A percentile compares a stretch with the other conserved stretches of the same genome.
These are phyloP conservation scores for Brachirus orientalis DNA, from an alignment of 2,113 vertebrate genomes.

Conservation along the genomic window DNA sequence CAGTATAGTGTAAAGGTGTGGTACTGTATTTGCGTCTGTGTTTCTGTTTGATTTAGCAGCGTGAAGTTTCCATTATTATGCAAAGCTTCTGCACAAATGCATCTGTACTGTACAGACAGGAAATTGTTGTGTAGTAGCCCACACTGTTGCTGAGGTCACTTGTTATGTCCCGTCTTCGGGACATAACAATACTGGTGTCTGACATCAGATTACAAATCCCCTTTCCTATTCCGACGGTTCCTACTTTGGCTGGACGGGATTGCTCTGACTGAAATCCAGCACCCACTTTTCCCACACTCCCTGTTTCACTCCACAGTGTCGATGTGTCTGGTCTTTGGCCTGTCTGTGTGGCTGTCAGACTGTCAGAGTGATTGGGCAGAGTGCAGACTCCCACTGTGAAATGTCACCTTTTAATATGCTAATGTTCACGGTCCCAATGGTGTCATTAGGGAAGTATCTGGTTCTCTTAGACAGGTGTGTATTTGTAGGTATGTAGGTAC, in stretches of 20 bases:
- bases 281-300: constrained; percentile 25
- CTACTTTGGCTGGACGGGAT: constrained; percentile 29
- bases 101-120: neutral
- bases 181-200: constrained; percentile 5
- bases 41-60: constrained; percentile 16
- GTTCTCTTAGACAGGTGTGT: constrained; percentile 61
- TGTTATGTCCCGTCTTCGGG: neutral
- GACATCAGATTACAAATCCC: constrained; percentile 12
- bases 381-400: constrained; percentile 44
- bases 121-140: neutral
- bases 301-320: constrained; percentile 13
- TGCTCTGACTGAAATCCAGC: constrained; percentile 33
- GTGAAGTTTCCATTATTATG: neutral
- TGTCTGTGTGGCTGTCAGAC: constrained; percentile 51
- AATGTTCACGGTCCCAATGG: constrained; percentile 68
- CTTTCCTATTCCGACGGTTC: neutral
- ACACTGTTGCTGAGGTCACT: neutral
- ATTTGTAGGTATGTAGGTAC: neutral
- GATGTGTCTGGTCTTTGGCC: constrained; percentile 36
- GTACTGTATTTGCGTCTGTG: neutral
- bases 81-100: too few species aligned
- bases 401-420: constrained; percentile 81
- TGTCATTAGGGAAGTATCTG: constrained; percentile 68
- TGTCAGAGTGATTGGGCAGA: constrained; percentile 52
- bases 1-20: neutral